Evolutionary conservation across 2,113 vertebrate genomes (phyloP).

Genomic region (Acinonyx jubatus): DNA sequence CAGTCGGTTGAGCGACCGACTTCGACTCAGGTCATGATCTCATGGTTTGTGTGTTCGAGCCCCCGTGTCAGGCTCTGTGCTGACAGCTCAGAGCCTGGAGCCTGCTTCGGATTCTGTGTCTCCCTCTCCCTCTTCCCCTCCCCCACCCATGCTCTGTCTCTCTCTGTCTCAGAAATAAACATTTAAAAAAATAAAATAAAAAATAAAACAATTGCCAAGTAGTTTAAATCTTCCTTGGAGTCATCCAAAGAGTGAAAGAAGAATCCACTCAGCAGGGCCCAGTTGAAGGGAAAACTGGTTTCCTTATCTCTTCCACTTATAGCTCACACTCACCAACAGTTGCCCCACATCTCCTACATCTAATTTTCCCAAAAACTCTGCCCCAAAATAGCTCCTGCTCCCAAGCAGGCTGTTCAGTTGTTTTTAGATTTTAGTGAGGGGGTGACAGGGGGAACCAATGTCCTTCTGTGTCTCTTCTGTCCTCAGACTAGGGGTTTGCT

Average conservation of each 20-base stretch:
- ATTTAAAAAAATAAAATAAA: no score
- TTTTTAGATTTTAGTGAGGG: background rate
- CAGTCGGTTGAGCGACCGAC: no score
- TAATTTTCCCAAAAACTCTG: background rate
- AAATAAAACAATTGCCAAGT: background rate
- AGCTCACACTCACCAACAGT: background rate
- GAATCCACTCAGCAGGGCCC: background rate
- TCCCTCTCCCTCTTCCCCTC: no score
- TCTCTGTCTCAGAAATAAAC: no score
- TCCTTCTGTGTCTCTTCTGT: background rate
- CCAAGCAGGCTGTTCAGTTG: background rate
- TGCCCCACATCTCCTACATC: background rate
- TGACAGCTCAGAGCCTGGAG: no score
- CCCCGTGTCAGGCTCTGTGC: no score
- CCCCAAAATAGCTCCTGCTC: background rate
- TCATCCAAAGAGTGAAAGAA: background rate
- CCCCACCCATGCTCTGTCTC: no score
- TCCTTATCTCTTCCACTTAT: background rate
- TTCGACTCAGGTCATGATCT: no score
- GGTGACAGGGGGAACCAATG: accelerated
- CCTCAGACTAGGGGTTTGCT: background rate
- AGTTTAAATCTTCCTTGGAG: background rate
- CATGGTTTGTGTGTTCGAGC: no score
- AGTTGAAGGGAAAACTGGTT: background rate
- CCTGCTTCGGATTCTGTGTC: no score